phyloP scores from a whole-genome alignment of 2,113 vertebrate species.

The Procavia capensis region DNA sequence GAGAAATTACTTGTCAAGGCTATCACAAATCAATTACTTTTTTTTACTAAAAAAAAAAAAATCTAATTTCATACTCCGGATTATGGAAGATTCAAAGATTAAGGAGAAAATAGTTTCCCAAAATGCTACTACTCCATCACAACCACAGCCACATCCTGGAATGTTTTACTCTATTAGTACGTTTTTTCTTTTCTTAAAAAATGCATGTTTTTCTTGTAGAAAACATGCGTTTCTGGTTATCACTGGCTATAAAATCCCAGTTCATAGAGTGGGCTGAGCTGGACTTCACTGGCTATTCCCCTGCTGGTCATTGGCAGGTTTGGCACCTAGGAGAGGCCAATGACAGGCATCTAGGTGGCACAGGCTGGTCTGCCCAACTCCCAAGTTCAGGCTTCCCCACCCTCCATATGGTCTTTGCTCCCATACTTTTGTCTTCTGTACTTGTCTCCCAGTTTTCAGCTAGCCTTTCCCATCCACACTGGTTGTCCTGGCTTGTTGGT shows the following conservation, averaged over 20 bases:
- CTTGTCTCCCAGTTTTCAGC: background rate
- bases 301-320: background rate
- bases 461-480: background rate
- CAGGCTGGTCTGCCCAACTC: background rate
- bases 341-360: background rate
- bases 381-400: background rate
- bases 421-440: background rate
- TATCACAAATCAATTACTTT: background rate
- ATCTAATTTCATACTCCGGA: background rate
- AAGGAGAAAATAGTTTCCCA: background rate
- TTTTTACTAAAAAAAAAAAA: background rate
- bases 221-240: background rate
- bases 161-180: background rate
- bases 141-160: background rate
- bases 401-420: background rate
- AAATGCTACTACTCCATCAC: background rate
- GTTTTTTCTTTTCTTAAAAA: constrained; percentile 4
- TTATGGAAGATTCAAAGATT: background rate
- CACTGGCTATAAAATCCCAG: background rate
- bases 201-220: background rate
- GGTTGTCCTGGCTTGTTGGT: background rate
- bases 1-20: background rate
- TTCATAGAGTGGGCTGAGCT: background rate
- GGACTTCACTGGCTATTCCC: background rate
- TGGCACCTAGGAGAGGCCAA: background rate